A percentile compares a stretch with the other conserved stretches of the same genome.
Evolutionary conservation across 2,888 invertebrate species (phyloP).

Genomic region (Campoplex nolae): DNA sequence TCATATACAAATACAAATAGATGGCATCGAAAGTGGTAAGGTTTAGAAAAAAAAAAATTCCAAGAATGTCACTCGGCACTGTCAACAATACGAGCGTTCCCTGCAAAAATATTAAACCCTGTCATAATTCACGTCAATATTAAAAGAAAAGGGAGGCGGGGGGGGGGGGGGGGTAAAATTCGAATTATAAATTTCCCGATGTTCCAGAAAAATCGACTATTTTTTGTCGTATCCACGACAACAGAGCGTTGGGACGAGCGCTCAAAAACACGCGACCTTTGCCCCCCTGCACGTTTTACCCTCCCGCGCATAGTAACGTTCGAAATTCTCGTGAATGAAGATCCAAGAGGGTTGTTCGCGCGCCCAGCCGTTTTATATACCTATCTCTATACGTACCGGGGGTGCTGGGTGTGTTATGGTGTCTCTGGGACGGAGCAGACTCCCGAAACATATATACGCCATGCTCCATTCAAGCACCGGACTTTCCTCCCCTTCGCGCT

Average conservation of each 20-base stretch:
- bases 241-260: too few relatives aligned
- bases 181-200: too few relatives aligned
- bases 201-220: too few relatives aligned
- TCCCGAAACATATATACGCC: constrained; percentile 58
- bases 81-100: background rate
- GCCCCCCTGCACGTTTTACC: too few relatives aligned
- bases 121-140: background rate
- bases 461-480: constrained; percentile 71
- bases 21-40: too few relatives aligned
- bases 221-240: background rate
- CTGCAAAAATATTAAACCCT: background rate
- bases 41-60: background rate
- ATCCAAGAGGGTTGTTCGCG: background rate
- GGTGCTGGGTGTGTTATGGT: constrained; percentile 61
- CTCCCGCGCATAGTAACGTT: background rate
- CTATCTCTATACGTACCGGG: background rate
- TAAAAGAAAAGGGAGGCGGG: too few relatives aligned
- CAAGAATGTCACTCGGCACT: background rate
- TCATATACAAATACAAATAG: too few relatives aligned
- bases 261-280: too few relatives aligned
- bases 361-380: background rate
- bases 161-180: too few relatives aligned
- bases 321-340: constrained; percentile 48
- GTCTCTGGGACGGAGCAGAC: constrained; percentile 57
- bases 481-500: constrained; percentile 57